Evolutionary conservation across 2,113 vertebrate species (phyloP).

Genomic region (Plotosus lineatus): DNA sequence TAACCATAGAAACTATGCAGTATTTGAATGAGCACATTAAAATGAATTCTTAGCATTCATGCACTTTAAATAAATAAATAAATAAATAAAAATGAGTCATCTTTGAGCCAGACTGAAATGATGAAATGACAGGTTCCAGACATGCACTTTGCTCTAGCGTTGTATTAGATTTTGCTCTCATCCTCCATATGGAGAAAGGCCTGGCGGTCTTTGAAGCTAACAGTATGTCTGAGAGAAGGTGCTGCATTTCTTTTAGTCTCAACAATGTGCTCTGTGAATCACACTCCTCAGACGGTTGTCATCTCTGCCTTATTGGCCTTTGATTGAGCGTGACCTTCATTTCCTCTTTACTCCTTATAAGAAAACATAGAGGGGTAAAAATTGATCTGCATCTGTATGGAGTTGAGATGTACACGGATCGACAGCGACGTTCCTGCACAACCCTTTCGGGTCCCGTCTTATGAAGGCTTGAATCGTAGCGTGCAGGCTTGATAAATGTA

Average conservation of each 20-base stretch:
- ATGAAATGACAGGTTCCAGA: neutral
- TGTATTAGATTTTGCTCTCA: neutral
- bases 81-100: neutral
- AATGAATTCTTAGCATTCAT: neutral
- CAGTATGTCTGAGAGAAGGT: neutral
- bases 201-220: constrained; percentile 2
- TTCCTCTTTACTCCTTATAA: constrained; percentile 62
- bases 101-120: neutral
- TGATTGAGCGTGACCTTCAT: constrained; percentile 71
- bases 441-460: constrained; percentile 18
- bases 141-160: neutral
- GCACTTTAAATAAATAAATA: neutral
- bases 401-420: constrained; percentile 29
- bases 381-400: constrained; percentile 51
- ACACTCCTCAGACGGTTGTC: constrained; percentile 54
- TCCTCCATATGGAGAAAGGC: neutral
- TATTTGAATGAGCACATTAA: neutral
- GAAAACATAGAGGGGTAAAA: constrained; percentile 54
- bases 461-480: constrained; percentile 36
- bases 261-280: constrained; percentile 46
- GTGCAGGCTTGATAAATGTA: constrained; percentile 19
- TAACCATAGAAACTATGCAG: neutral
- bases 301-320: constrained; percentile 63
- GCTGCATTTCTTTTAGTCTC: constrained; percentile 20
- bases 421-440: constrained; percentile 14